phyloP scores from a whole-genome alignment of 2,888 invertebrate species.

The Xestia c-nigrum region DNA sequence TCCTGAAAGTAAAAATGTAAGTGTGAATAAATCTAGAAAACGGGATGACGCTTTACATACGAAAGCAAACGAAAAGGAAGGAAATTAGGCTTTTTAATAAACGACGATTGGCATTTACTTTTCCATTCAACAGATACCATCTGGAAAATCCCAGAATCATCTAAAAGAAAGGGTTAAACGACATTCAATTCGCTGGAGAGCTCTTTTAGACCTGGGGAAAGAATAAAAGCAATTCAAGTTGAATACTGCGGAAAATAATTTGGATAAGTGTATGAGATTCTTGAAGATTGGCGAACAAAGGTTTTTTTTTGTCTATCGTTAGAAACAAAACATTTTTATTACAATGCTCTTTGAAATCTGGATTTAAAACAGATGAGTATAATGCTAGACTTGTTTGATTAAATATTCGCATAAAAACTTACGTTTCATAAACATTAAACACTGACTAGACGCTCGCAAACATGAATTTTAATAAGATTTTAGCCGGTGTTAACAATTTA shows the following conservation, averaged over 20 bases:
- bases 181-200: conserved; percentile 15
- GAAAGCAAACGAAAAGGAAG: neutral
- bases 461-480: conserved; percentile 30
- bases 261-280: neutral
- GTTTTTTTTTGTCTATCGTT: conserved; percentile 5
- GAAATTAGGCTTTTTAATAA: neutral
- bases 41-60: neutral
- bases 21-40: neutral
- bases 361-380: conserved; percentile 35
- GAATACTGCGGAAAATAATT: conserved; percentile 9
- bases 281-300: neutral
- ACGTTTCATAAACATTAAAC: conserved; percentile 33
- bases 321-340: conserved; percentile 35
- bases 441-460: conserved; percentile 32
- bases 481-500: conserved; percentile 5
- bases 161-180: neutral
- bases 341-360: conserved; percentile 39
- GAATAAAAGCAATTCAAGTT: neutral
- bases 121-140: neutral
- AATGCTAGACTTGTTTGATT: conserved; percentile 46
- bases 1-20: too few relatives aligned
- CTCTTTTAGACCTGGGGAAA: neutral
- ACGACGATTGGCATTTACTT: too few relatives aligned
- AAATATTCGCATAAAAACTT: conserved; percentile 52
- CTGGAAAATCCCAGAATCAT: neutral